Evolutionary conservation across 2,888 invertebrate species (phyloP), one percentile per base, ranked within the genome.

Genomic region (Andrena marginata): DNA sequence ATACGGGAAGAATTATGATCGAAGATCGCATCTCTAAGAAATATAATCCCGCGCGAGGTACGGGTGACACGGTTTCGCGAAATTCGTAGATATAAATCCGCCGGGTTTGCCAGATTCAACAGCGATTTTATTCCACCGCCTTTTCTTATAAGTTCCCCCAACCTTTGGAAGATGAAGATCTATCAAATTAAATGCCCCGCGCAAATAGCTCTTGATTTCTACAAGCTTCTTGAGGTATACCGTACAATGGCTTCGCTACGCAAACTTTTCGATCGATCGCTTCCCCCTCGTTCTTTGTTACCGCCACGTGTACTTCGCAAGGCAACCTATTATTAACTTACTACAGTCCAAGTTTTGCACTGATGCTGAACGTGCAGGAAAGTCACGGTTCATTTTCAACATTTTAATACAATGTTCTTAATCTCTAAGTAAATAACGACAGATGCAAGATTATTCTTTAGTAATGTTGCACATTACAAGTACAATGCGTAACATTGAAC

Each of bases 281-380:
- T 35, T 13, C 56, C 59, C 67, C 31, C 7, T 20, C n/a, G 71
- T 42, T 65, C 64, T 80, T 80, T 51, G 72, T 78, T 80, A 78
- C 42, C 51, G 80, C 80, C 80, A 78, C 79, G 79, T 80, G 48
- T 72, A 80, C 79, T 42, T 72, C 7, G 33, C 80, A 60, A 72
- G 60, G 64, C 49, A 64, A 71, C 64, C 64, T 67, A 71, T 77
- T 67, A 80, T 80, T 78, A 72, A 78, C 71, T 72, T 78, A 72
- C 60, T 48, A 60, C 79, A 65, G 51, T 78, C 51, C 10, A 78
- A 78, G 59, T 77, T 71, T 7, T 10, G 48, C 59, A 59, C 6
- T 5, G 64, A 23, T 59, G 16, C 35, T 49, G 29, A 69, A 42
- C 33, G 51, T n/a, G 16, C 6, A 35, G 60, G 71, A 16, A 65